Base-by-base conservation (phyloP, 2,888 invertebrate genomes). In the Yponomeuta evonymella region DNA sequence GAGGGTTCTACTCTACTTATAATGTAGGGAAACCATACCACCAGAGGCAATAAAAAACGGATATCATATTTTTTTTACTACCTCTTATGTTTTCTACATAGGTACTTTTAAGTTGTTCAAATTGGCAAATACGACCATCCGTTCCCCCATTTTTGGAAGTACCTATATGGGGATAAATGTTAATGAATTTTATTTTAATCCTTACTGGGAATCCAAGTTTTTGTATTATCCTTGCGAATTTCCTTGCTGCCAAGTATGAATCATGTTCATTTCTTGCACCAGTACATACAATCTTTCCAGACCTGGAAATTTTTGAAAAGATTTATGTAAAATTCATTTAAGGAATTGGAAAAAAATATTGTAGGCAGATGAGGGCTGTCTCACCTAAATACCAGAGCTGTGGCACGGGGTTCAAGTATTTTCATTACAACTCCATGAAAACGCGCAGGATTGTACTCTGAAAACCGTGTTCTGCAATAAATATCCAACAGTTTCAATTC, bases 351-450 rank as follows among this genome's bases (percentile, higher is more conserved):
- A 43, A 8, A 43, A 1, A 8, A 43, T 43, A 43, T 43, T 43
- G 36, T 8, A 12, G 51, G 51, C 8, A 51, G 10, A 58, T 43
- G 43, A 43, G 43, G 8, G 4, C 5, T 63, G n/a, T 64, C 23
- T 71, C 76, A 89, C 93, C 86, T 90, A 78, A 94, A 94, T 62
- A 96, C 94, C 30, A 96, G 82, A 11, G 96, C 95, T 3, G 96
- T 96, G 43, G 95, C 95, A 76, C 96, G 93, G 0, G 97, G 97
- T 74, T 95, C 96, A 70, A 96, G 88, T 82, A 97, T 95, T 80
- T 96, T 94, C 96, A 97, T 97, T 0, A 97, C 94, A 23, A 97
- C 94, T 12, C 97, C 97, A 79, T 96, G 95, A 81, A 97, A 97
- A 75, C 96, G 92, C 8, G 95, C 94, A 10, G 97, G 97, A 79